A percentile compares a stretch with the other conserved stretches of the same genome.
Evolutionary conservation across 2,797 vertebrate species (phyloP).

Genomic region (Poliocrania exsul): DNA sequence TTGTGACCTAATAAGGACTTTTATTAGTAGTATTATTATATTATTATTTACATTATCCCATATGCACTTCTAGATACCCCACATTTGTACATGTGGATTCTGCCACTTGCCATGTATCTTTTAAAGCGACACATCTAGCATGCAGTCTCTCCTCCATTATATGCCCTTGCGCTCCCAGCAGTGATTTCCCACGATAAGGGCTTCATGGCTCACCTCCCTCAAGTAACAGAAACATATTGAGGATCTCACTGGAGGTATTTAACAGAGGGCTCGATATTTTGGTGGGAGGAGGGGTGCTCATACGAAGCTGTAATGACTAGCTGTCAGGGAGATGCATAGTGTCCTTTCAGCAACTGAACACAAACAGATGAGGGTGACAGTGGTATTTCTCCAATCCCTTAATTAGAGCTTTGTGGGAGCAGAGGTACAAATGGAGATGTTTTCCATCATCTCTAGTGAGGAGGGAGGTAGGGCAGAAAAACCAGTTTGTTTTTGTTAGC

Average conservation of each 20-base stretch:
- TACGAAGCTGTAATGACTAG: constrained; percentile 72
- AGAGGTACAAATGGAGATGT: constrained; percentile 31
- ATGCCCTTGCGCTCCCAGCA: background rate
- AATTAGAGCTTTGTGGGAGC: constrained; percentile 74
- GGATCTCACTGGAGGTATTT: background rate
- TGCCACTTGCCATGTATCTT: background rate
- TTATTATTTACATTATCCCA: background rate
- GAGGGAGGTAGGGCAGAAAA: constrained; percentile 13
- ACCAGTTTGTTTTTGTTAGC: constrained; percentile 13
- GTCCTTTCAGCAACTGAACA: constrained; percentile 71
- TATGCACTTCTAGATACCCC: background rate
- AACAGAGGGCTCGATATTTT: background rate
- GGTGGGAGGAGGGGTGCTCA: constrained; percentile 31
- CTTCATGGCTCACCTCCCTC: background rate
- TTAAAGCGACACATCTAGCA: background rate
- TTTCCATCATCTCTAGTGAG: constrained; percentile 48
- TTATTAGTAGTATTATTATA: background rate
- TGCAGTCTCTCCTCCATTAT: background rate
- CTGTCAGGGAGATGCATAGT: constrained; percentile 81
- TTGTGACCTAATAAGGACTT: background rate
- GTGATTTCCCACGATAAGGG: background rate
- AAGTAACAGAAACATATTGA: background rate
- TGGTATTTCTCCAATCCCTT: constrained; percentile 76
- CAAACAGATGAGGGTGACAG: constrained; percentile 70
- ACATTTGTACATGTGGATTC: rapidly evolving